phyloP scores from a whole-genome alignment of 2,797 vertebrate genomes.

The Diceros bicornis region DNA sequence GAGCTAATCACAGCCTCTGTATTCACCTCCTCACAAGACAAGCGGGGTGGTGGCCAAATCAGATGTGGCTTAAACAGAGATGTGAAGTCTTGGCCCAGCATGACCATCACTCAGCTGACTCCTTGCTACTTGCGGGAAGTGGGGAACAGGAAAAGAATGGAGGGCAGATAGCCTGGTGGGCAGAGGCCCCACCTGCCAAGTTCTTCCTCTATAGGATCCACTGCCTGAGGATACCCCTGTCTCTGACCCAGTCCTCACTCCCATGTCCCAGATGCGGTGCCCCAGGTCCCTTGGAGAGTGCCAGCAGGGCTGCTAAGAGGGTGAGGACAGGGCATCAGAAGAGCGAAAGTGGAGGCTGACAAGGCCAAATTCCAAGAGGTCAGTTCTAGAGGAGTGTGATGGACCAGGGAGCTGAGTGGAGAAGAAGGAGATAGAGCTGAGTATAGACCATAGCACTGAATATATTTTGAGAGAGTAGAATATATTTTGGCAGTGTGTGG shows the following conservation, averaged over 20 bases:
- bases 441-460: neutral
- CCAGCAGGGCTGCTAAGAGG: neutral
- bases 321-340: neutral
- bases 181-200: neutral
- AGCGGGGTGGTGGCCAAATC: constrained; percentile 3
- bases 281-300: neutral
- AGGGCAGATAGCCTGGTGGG: neutral
- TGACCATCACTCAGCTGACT: neutral
- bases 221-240: neutral
- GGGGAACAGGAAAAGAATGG: too few species aligned
- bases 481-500: neutral
- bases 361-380: neutral
- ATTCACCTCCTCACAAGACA: neutral
- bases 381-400: neutral
- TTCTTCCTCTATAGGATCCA: neutral
- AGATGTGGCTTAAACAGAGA: neutral
- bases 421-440: neutral
- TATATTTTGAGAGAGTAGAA: neutral
- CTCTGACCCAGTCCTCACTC: neutral
- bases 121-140: neutral
- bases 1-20: constrained; percentile 57
- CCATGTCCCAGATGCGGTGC: neutral
- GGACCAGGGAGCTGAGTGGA: rapidly evolving
- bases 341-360: neutral
- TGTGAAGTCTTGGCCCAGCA: too few species aligned